Percentiles rank a stretch among this genome's conserved stretches.
Conservation (phyloP, 30 jellyfish, hydroid and myxozoan genomes). For the Morbakka virulenta region DNA sequence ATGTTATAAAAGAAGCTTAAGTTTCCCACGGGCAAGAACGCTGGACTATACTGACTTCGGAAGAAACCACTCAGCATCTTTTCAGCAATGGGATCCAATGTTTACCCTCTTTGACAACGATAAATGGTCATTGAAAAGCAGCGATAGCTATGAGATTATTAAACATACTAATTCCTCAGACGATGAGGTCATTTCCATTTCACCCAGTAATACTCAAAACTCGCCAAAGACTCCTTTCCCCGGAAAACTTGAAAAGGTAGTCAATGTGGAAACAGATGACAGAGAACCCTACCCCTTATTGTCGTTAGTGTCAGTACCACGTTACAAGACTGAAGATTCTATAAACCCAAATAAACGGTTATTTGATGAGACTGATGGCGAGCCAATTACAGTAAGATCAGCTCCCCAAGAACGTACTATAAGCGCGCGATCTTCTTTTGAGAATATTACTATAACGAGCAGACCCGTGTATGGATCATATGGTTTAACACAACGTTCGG, state of each 20-base stretch:
- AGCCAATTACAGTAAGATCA: background rate
- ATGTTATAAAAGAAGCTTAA: background rate
- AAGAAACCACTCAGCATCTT: background rate
- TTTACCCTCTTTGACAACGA: background rate
- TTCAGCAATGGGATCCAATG: background rate
- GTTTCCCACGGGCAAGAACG: background rate
- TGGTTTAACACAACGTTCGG: background rate
- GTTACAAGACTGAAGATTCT: background rate
- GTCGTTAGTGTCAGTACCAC: background rate
- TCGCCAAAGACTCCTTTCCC: background rate
- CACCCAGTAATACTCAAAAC: background rate
- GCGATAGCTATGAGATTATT: conserved; percentile 53
- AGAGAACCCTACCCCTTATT: background rate
- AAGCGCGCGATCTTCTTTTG: background rate
- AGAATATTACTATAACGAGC: background rate
- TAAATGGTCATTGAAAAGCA: conserved; percentile 4
- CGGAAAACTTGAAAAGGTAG: background rate
- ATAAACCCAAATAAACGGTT: too few relatives aligned
- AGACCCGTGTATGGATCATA: background rate
- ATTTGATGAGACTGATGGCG: background rate
- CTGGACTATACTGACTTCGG: background rate
- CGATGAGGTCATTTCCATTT: conserved; percentile 22
- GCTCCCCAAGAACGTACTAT: background rate
- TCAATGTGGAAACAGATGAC: background rate
- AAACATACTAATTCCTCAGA: conserved; percentile 33